Conservation (phyloP, 2,888 invertebrate species). For the Merodon equestris region DNA sequence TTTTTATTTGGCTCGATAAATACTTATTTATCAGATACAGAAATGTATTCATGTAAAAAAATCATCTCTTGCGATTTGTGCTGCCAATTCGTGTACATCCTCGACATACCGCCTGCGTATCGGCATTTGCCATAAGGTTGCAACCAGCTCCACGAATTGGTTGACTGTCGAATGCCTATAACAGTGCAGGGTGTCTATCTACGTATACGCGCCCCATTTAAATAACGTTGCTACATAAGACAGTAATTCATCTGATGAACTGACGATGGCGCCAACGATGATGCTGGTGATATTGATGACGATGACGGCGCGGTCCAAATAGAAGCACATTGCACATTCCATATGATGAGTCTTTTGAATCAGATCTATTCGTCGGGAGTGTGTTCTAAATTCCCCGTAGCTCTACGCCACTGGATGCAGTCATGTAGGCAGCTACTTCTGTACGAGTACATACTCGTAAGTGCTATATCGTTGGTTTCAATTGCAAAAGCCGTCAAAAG, state of each 20-base stretch:
- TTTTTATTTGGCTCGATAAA: slow-evolving; percentile 16
- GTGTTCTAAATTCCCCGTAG: slow-evolving; percentile 37
- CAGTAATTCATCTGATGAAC: slow-evolving; percentile 40
- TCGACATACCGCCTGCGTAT: too few species aligned
- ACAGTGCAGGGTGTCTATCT: slow-evolving; percentile 29
- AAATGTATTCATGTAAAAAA: neutral
- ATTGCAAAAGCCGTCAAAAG: too few species aligned
- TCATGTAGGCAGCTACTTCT: too few species aligned
- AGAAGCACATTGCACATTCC: too few species aligned
- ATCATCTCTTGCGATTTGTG: slow-evolving; percentile 5
- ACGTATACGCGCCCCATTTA: slow-evolving; percentile 58
- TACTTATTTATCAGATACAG: slow-evolving; percentile 35
- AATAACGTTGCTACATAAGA: slow-evolving; percentile 53
- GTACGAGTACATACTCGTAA: too few species aligned
- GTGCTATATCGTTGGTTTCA: too few species aligned
- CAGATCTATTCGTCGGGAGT: slow-evolving; percentile 9
- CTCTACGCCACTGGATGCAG: too few species aligned
- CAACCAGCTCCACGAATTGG: too few species aligned
- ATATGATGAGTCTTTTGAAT: slow-evolving; percentile 34
- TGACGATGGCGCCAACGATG: slow-evolving; percentile 15
- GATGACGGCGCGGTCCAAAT: too few species aligned
- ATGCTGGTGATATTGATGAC: slow-evolving; percentile 23
- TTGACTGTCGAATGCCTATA: slow-evolving; percentile 15
- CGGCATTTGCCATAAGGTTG: too few species aligned
- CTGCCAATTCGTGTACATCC: slow-evolving; percentile 16